Evolutionary conservation across 2,888 invertebrate genomes (phyloP), one percentile per base, ranked within the genome.

Genomic region (Drosophila flavopinicola): DNA sequence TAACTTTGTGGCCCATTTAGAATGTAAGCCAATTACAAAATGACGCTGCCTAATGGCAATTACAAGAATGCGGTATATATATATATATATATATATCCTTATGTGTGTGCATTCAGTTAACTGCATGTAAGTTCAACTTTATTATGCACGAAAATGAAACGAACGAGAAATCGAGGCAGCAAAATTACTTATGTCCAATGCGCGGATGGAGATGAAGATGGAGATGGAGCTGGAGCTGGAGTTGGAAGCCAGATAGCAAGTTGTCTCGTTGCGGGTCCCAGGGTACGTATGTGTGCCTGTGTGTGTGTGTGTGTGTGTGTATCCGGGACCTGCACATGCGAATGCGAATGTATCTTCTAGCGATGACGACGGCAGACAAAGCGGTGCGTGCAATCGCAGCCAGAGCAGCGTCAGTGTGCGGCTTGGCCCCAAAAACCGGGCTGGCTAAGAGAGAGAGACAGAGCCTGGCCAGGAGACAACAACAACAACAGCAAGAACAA

Each of bases 311-410:
- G 38, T 39, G 23, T 23, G 48, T 25, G 38, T 10, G 52, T 17
- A 51, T 42, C 39, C 52, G 33, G 53, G 38, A 51, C 38, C 61
- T 66, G 47, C 51, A 66, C 64, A 56, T 61, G 24, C 30, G 33
- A 33, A 48, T 38, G 54, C 53, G 51, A 66, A 56, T 66, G 72
- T 51, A 56, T 68, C 70, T 78, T 69, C 78, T 70, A 61, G 76
- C 59, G 51, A 45, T 63, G 66, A 60, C 45, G 72, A 61, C 57
- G 69, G 75, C 86, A 83, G 83, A 83, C 83, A 86, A 73, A 80
- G 85, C 85, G 83, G 83, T 83, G 83, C 83, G 86, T 86, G 80
- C 86, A 68, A 65, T 56, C 67, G 74, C 75, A 83, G 80, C 78
- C 86, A 79, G 51, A 79, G 47, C 66, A 84, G 80, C 84, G 83